Conservation (phyloP, 2,888 invertebrate genomes). For the Xanthia icteritia region DNA sequence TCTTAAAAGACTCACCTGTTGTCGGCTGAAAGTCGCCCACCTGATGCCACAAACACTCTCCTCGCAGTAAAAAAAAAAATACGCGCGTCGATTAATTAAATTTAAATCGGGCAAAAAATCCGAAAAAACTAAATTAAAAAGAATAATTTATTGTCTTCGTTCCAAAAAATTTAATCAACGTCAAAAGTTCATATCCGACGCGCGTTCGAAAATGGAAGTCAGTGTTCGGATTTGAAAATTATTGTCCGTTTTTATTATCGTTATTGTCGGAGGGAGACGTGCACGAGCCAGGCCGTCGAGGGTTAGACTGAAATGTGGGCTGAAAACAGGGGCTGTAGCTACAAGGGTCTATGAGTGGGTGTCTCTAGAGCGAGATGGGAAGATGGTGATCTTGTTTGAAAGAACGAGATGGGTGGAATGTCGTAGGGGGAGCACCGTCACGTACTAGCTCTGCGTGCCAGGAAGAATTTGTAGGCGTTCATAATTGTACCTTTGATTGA, state of each 20-base stretch:
- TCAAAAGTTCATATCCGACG: slow-evolving; percentile 75
- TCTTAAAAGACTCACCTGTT: slow-evolving; percentile 71
- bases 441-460: slow-evolving; percentile 77
- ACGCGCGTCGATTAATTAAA: slow-evolving; percentile 52
- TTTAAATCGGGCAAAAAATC: slow-evolving; percentile 37
- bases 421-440: slow-evolving; percentile 77
- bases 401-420: slow-evolving; percentile 68
- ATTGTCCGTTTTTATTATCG: slow-evolving; percentile 63
- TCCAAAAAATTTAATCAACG: slow-evolving; percentile 59
- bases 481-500: slow-evolving; percentile 84
- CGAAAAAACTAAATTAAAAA: slow-evolving; percentile 29
- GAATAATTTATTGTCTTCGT: slow-evolving; percentile 59
- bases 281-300: slow-evolving; percentile 69
- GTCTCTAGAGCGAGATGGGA: slow-evolving; percentile 76
- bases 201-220: slow-evolving; percentile 68
- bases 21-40: slow-evolving; percentile 63
- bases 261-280: slow-evolving; percentile 63
- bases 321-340: slow-evolving; percentile 83
- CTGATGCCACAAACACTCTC: slow-evolving; percentile 68
- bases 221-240: slow-evolving; percentile 66
- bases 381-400: slow-evolving; percentile 47
- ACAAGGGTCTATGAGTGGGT: slow-evolving; percentile 81
- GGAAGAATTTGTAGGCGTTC: slow-evolving; percentile 87
- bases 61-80: slow-evolving; percentile 59
- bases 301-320: slow-evolving; percentile 83